Evolutionary conservation across 2,888 invertebrate species (phyloP), one percentile per base, ranked within the genome.

Genomic region (Epinotia demarniana): DNA sequence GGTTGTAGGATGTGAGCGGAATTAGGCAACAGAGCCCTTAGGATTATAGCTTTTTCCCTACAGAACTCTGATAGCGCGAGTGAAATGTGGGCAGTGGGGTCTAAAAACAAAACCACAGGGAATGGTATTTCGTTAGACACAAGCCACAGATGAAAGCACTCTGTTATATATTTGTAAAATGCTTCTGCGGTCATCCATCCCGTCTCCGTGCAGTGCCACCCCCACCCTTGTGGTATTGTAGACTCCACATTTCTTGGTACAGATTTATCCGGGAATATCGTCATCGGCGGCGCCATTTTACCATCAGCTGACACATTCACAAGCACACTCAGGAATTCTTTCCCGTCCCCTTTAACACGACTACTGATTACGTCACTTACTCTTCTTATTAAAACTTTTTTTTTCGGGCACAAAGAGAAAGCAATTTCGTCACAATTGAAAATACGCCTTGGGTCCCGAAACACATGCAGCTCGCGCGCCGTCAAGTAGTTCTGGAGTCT

Each of bases 271-370:
- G 39, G 39, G 33, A 39, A 62, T 11, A 62, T 13, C 33, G n/a
- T n/a, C 62, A 62, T 62, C 8, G 62, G 39, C 11, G 62, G 62
- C 16, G 39, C 62, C n/a, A 39, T 9, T n/a, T 39, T 16, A 4
- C 39, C 62, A 39, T 39, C 62, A 39, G 62, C 62, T 9, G 62
- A 62, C 16, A 62, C 62, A 11, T 33, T 62, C n/a, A 62, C n/a
- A 6, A 62, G n/a, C 16, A 62, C 62, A 58, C 9, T 58, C 12
- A 58, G 5, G 12, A 23, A 19, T 12, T 58, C 58, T 19, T 58
- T 58, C 3, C 18, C 39, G 39, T 62, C 62, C 5, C 16, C 16
- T 9, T 33, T 39, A 4, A 62, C 11, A 16, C 62, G 62, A n/a
- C 12, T 62, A n/a, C 2, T 39, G 9, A n/a, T 39, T n/a, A 16